phyloP scores from a whole-genome alignment of 2,797 vertebrate genomes.

The Amphiprion clarkii region DNA sequence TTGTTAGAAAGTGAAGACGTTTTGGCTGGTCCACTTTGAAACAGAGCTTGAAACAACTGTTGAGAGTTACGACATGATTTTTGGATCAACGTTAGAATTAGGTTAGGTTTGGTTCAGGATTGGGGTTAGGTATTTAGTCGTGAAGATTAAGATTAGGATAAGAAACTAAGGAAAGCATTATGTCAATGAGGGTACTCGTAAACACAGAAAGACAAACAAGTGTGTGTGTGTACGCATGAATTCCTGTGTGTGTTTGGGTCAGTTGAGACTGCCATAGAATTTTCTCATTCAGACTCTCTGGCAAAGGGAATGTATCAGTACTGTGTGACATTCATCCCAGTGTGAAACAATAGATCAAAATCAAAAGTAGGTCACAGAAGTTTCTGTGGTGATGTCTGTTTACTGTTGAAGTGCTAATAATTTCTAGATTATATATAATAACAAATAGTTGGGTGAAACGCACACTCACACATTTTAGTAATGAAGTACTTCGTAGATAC shows the following conservation, averaged over 20 bases:
- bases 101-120: too few species aligned
- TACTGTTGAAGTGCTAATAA: neutral
- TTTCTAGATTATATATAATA: conserved; percentile 1
- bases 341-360: conserved; percentile 14
- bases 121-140: too few species aligned
- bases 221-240: conserved; percentile 5
- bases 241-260: conserved; percentile 22
- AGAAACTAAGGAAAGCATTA: neutral
- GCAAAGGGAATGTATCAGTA: conserved; percentile 40
- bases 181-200: neutral
- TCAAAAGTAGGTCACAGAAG: conserved; percentile 5
- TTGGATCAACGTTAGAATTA: neutral
- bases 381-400: conserved; percentile 2
- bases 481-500: conserved; percentile 7
- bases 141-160: neutral
- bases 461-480: conserved; percentile 8
- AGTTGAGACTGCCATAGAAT: conserved; percentile 48
- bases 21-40: neutral
- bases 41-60: neutral
- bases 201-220: neutral
- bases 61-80: neutral
- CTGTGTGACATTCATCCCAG: conserved; percentile 14
- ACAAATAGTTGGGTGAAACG: conserved; percentile 17
- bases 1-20: neutral
- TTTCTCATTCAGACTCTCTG: conserved; percentile 34